Evolutionary conservation across 2,113 vertebrate species (phyloP), one percentile per base, ranked within the genome.

Genomic region (Hemibagrus wyckioides): DNA sequence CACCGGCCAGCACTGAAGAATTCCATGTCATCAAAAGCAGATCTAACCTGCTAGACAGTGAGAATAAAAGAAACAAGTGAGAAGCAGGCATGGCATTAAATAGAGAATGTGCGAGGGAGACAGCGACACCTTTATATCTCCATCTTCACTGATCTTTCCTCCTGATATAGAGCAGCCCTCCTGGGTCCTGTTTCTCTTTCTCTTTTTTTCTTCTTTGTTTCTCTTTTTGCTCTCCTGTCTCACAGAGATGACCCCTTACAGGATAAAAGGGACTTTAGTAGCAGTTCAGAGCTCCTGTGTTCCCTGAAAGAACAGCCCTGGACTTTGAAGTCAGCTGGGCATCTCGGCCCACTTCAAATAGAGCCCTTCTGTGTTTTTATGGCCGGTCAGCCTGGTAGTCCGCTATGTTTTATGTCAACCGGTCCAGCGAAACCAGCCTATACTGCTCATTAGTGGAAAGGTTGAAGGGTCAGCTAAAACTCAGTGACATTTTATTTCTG

Each of bases 51-150:
- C 44, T 61, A 50, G 61, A 76, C 87, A 52, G 54, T 57, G 67
- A 25, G 39, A 63, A 80, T 63, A 85, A 90, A 91, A 90, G 90
- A 89, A 90, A 92, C 90, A 90, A 90, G 77, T 89, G 83, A 87
- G 57, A 82, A 84, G 83, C 77, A 73, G 67, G 85, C 80, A 83
- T 57, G 54, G 90, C 88, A 80, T 92, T 85, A 92, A 44, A 85
- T 41, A 85, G 86, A 88, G 65, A 65, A 91, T 86, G 83, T 91
- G 90, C 73, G 79, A 69, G 59, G 82, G 76, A 65, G 65, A 48
- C 65, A 59, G 33, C 80, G 33, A 69, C 71, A 82, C 80, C 61
- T 89, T 88, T 73, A 86, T 86, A 44, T 88, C 65, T n/a, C 33
- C 19, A 21, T 76, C 81, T 63, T 54, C 52, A 83, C 54, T 86